Evolutionary conservation across 2,113 vertebrate species (phyloP).

Genomic region (Calidris pugnax): DNA sequence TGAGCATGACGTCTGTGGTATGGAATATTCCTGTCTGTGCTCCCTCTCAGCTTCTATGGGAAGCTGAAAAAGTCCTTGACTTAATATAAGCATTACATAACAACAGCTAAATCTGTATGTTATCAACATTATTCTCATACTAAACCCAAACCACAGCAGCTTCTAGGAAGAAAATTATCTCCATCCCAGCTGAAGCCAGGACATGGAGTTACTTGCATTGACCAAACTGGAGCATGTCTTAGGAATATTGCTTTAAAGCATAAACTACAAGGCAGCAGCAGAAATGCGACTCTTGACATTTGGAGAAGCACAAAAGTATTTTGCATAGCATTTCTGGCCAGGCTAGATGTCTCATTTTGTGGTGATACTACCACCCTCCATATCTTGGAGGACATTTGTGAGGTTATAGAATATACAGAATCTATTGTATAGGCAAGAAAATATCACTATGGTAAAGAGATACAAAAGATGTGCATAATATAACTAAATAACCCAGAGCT

Average conservation of each 20-base stretch:
- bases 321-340: neutral
- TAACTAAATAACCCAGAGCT: neutral
- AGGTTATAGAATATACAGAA: neutral
- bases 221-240: neutral
- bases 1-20: neutral
- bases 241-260: neutral
- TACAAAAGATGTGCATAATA: neutral
- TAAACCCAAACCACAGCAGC: neutral
- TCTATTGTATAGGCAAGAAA: neutral
- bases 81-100: neutral
- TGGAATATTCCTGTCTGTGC: neutral
- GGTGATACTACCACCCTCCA: neutral
- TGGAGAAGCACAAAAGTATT: neutral
- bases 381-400: neutral
- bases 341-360: neutral
- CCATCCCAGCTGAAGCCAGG: neutral
- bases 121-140: neutral
- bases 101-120: neutral
- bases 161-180: neutral
- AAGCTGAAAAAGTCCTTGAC: neutral
- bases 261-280: neutral
- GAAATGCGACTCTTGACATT: neutral
- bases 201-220: neutral
- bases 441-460: neutral
- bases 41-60: neutral